A percentile compares a stretch with the other conserved stretches of the same genome.
These are phyloP conservation scores for Heliconius aoede DNA, from an alignment of 2,888 invertebrate species.

Conservation along the genomic window DNA sequence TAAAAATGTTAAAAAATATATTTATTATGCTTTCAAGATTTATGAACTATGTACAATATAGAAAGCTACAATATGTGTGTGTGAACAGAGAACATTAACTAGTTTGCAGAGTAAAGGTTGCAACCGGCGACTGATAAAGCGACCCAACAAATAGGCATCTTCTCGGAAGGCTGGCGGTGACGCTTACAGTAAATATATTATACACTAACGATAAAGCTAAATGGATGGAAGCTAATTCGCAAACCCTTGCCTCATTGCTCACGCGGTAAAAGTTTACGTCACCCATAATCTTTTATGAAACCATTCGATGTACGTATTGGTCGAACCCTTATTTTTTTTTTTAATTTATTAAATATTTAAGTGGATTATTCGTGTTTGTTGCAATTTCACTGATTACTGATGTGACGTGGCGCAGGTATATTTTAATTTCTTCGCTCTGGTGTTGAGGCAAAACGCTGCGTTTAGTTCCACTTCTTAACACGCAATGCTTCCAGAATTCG, in stretches of 20 bases:
- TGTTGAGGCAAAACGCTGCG: too few relatives aligned
- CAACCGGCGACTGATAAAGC: conserved; percentile 44
- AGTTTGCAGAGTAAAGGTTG: conserved; percentile 43
- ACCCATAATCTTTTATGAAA: conserved; percentile 3
- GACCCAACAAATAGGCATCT: conserved; percentile 41
- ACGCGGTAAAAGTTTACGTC: conserved; percentile 15
- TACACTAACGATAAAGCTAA: conserved; percentile 39
- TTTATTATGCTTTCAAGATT: neutral
- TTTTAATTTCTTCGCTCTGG: too few relatives aligned
- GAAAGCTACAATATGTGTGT: neutral
- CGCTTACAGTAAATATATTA: conserved; percentile 44
- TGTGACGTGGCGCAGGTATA: too few relatives aligned
- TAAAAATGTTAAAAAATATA: too few relatives aligned
- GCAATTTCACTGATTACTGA: too few relatives aligned
- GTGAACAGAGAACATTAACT: conserved; percentile 45
- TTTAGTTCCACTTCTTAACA: too few relatives aligned
- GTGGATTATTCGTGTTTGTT: too few relatives aligned
- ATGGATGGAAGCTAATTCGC: conserved; percentile 31
- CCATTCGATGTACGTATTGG: too few relatives aligned
- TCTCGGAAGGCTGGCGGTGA: conserved; percentile 42
- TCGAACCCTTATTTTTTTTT: too few relatives aligned
- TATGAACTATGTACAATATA: too few relatives aligned
- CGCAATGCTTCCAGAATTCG: too few relatives aligned
- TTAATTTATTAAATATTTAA: too few relatives aligned
- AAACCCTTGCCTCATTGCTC: conserved; percentile 25